These are phyloP conservation scores for Tetranychus cinnabarinus DNA, from an alignment of 1,140 invertebrate genomes.

Conservation along the genomic window DNA sequence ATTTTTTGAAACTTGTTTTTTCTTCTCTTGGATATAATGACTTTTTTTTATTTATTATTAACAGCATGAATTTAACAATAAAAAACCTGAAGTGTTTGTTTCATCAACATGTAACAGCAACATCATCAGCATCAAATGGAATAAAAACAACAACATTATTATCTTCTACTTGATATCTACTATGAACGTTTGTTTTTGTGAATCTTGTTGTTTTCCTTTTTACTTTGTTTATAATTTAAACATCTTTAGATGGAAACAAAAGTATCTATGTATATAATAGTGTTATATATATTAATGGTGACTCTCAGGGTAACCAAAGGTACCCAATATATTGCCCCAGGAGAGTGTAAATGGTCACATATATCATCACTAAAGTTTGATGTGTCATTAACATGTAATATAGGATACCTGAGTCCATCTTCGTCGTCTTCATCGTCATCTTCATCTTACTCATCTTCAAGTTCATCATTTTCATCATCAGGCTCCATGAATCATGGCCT, in stretches of 20 bases:
- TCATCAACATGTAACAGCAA: too few relatives aligned
- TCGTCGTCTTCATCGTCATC: background rate
- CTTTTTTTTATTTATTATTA: too few relatives aligned
- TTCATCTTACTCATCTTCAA: background rate
- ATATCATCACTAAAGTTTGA: conserved; percentile 4
- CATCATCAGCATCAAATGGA: too few relatives aligned
- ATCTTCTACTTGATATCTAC: too few relatives aligned
- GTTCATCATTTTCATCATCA: conserved; percentile 42
- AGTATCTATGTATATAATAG: background rate
- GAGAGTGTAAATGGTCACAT: conserved; percentile 10
- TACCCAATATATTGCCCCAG: conserved; percentile 8
- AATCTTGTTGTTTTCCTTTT: too few relatives aligned
- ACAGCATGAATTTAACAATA: too few relatives aligned
- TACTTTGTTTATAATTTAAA: background rate
- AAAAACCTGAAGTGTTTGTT: too few relatives aligned
- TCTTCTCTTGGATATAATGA: too few relatives aligned
- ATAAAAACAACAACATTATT: too few relatives aligned
- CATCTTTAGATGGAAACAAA: background rate
- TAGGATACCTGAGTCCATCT: background rate
- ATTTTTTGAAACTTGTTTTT: too few relatives aligned
- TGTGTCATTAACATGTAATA: conserved; percentile 41
- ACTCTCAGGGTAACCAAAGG: background rate
- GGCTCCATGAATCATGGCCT: conserved; percentile 40
- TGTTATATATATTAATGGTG: background rate
- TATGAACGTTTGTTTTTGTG: too few relatives aligned